Percentiles rank a stretch among this genome's conserved stretches.
Evolutionary conservation across 2,888 invertebrate species (phyloP).

Genomic region (Fabriciana adippe): DNA sequence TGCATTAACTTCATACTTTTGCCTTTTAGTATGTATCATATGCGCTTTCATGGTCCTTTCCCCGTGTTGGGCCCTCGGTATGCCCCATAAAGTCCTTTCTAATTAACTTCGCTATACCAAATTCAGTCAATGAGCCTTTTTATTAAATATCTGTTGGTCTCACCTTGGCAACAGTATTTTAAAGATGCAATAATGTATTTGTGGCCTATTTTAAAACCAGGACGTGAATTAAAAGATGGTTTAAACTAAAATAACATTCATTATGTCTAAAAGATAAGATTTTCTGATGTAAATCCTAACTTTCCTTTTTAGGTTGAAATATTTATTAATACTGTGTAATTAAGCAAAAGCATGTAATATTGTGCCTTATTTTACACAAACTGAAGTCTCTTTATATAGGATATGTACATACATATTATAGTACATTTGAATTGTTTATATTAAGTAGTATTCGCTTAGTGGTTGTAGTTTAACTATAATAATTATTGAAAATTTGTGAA

Average conservation of each 20-base stretch:
- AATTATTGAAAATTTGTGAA: too few relatives aligned
- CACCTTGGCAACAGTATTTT: slow-evolving; percentile 8
- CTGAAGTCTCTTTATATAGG: too few relatives aligned
- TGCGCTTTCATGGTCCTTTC: slow-evolving; percentile 16
- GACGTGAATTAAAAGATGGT: slow-evolving; percentile 17
- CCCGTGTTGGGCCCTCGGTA: slow-evolving; percentile 19
- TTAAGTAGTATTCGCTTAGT: too few relatives aligned
- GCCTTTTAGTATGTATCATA: slow-evolving; percentile 16
- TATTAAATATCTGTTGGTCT: slow-evolving; percentile 16
- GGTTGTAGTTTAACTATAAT: too few relatives aligned
- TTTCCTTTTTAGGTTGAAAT: slow-evolving; percentile 4
- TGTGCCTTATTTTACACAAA: background rate
- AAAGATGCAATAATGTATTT: slow-evolving; percentile 21
- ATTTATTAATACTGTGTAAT: background rate
- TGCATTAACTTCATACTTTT: slow-evolving; percentile 2
- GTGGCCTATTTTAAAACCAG: slow-evolving; percentile 19
- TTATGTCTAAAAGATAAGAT: slow-evolving; percentile 2
- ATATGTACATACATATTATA: too few relatives aligned
- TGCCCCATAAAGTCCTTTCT: slow-evolving; percentile 18
- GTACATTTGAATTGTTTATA: too few relatives aligned
- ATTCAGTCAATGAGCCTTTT: slow-evolving; percentile 9
- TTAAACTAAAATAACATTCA: slow-evolving; percentile 3
- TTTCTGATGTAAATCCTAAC: background rate
- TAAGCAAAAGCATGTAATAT: background rate
- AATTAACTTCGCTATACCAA: slow-evolving; percentile 25